These are phyloP conservation scores for Strigamia crassipes DNA, from an alignment of 2,888 invertebrate species.

Conservation along the genomic window DNA sequence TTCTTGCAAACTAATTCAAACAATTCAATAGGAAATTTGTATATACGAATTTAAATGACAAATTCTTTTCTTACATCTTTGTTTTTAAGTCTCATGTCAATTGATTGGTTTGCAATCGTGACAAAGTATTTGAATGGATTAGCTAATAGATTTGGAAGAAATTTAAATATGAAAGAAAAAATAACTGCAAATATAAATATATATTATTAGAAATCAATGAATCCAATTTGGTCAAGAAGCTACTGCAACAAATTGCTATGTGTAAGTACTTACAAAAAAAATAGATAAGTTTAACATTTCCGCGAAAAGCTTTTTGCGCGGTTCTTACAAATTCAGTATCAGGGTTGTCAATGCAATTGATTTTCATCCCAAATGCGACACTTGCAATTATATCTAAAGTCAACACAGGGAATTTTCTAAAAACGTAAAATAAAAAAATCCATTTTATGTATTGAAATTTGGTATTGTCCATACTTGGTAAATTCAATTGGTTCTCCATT, in stretches of 20 bases:
- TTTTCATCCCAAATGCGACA: slow-evolving; percentile 46
- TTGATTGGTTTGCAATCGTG: background rate
- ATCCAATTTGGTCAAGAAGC: too few relatives aligned
- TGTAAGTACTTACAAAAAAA: background rate
- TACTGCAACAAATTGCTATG: too few relatives aligned
- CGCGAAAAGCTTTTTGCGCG: background rate
- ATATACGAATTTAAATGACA: too few relatives aligned
- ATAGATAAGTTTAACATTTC: background rate
- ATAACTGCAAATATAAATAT: background rate
- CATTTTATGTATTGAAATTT: too few relatives aligned
- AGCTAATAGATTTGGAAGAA: background rate
- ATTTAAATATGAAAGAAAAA: background rate
- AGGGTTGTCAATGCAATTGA: slow-evolving; percentile 38
- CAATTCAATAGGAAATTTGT: too few relatives aligned
- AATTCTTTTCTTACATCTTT: too few relatives aligned
- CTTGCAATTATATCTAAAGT: slow-evolving; percentile 44
- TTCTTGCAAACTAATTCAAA: background rate
- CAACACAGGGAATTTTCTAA: slow-evolving; percentile 32
- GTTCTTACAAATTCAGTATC: slow-evolving; percentile 1
- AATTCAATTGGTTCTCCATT: too few relatives aligned
- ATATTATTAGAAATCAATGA: too few relatives aligned
- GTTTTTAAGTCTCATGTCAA: too few relatives aligned
- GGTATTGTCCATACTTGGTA: too few relatives aligned
- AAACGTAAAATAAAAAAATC: too few relatives aligned
- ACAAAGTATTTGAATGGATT: background rate